Evolutionary conservation across 1,140 invertebrate species (phyloP), one percentile per base, ranked within the genome.

Genomic region (Drosophila prosaltans): DNA sequence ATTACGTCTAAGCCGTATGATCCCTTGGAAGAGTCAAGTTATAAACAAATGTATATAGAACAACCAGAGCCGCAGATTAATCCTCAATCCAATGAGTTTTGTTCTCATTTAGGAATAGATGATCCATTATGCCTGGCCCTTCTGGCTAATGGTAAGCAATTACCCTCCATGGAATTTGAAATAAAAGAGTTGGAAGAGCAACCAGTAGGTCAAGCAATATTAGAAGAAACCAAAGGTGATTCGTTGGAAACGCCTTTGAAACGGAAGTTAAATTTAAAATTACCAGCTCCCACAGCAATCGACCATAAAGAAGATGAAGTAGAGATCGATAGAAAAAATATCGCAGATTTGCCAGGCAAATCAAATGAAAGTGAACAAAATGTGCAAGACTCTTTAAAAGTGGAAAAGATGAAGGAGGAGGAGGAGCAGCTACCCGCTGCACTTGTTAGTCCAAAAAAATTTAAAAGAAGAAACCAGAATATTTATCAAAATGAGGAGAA

Each of bases 41-140:
- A 74, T 51, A 80, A 78, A 9, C 91, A 80, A 26, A 82, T 85
- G 68, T 51, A 85, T 45, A 67, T 89, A 39, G 77, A 81, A 40
- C 93, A 93, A 61, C 91, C 92, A 0, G 85, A 92, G 51, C 93
- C 95, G 1, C 92, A 94, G 66, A 86, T 95, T 10, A 99, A 99
- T 93, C 94, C 96, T 16, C 98, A 99, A 92, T 98, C 97, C 5
- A 94, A 94, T 6, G 86, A 94, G 45, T 95, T 99, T 62, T 99
- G 98, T 93, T 93, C 95, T n/a, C 95, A 93, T 89, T 92, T 99
- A 16, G 94, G 94, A 6, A 94, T 98, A 10, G 95, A 95, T 72
- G 97, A 98, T 94, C 97, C 97, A 2, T 89, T 95, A 5, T 92
- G 91, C 21, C 85, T 95, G 32, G 91, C 94, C 4, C 65, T 94